Conservation (phyloP, 2,113 vertebrate genomes). For the Euleptes europaea region DNA sequence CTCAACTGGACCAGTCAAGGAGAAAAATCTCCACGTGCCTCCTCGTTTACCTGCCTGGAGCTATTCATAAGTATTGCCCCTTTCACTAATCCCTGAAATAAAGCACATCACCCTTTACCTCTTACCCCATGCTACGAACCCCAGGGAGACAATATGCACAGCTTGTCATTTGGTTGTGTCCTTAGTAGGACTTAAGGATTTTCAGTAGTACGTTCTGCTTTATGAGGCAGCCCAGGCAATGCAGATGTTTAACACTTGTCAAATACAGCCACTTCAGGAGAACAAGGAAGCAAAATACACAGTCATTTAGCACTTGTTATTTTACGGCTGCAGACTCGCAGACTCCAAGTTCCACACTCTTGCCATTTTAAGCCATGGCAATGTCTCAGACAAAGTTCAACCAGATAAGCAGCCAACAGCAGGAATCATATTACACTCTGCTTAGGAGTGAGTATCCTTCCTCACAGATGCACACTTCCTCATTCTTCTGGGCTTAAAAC, state of each 20-base stretch:
- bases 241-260: neutral
- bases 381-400: conserved; percentile 51
- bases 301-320: fast-evolving
- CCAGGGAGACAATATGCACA: neutral
- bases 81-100: neutral
- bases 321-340: fast-evolving
- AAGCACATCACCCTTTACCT: neutral
- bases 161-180: neutral
- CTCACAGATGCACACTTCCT: neutral
- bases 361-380: neutral
- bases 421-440: neutral
- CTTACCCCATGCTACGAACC: neutral
- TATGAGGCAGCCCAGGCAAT: neutral
- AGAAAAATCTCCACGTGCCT: neutral
- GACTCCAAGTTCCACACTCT: neutral
- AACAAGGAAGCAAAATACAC: neutral
- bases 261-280: neutral
- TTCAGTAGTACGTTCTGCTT: neutral
- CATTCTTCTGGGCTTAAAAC: fast-evolving
- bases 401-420: conserved; percentile 2
- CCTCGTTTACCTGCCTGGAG: neutral
- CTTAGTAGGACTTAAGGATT: neutral
- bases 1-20: neutral
- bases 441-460: neutral
- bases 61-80: neutral